Evolutionary conservation across 2,113 vertebrate species (phyloP).

Genomic region (Syngnathus scovelli): DNA sequence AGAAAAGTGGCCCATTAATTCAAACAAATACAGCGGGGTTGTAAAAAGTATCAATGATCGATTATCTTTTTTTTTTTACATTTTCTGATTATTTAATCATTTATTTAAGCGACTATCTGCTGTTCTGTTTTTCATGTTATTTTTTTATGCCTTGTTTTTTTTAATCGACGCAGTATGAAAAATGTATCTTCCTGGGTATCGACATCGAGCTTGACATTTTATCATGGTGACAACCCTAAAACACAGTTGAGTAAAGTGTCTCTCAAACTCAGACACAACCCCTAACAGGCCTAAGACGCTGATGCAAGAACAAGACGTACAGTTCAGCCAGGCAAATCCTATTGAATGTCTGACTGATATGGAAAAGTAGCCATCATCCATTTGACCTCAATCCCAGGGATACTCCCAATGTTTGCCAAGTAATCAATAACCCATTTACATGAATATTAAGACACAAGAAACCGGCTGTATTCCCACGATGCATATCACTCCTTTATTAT

Average conservation of each 20-base stretch:
- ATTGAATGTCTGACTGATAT: conserved; percentile 71
- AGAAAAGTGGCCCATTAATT: neutral
- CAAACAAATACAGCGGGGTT: neutral
- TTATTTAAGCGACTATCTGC: too few species aligned
- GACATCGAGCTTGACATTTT: too few species aligned
- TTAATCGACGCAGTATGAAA: too few species aligned
- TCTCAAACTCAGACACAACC: neutral
- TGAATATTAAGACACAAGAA: conserved; percentile 20
- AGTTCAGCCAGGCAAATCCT: conserved; percentile 69
- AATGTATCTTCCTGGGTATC: too few species aligned
- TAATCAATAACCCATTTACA: conserved; percentile 58
- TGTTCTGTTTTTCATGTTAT: too few species aligned
- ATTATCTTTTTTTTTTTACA: too few species aligned
- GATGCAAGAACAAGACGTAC: neutral
- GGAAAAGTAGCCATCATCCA: conserved; percentile 63
- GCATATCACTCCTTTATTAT: too few species aligned
- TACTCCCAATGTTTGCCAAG: conserved; percentile 34
- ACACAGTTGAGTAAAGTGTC: neutral
- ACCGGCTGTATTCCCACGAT: neutral
- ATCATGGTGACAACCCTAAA: neutral
- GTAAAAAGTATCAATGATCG: too few species aligned
- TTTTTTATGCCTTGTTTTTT: too few species aligned
- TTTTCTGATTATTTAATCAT: too few species aligned
- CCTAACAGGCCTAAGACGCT: neutral
- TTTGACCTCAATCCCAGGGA: conserved; percentile 65